phyloP scores from a whole-genome alignment of 2,113 vertebrate genomes.

The Plecotus auritus region DNA sequence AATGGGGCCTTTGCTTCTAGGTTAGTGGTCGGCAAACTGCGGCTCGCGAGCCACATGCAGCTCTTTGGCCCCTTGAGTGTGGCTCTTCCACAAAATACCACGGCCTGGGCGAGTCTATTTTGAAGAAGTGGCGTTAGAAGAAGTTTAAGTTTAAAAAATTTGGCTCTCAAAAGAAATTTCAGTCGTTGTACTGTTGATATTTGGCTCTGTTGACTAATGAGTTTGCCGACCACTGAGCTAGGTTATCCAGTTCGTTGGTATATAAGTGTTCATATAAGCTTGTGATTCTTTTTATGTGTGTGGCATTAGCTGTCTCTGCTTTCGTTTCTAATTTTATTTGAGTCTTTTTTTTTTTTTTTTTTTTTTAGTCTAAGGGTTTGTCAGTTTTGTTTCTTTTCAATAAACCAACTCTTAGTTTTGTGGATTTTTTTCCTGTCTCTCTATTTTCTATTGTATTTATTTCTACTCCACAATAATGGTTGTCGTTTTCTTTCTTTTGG shows the following conservation, averaged over 20 bases:
- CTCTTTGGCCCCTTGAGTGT: no score
- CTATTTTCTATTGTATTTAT: neutral
- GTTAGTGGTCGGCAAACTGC: neutral
- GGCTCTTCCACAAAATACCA: no score
- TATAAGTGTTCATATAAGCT: neutral
- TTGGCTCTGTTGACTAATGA: no score
- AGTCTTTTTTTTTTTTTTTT: neutral
- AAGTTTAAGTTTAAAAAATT: no score
- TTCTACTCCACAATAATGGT: neutral
- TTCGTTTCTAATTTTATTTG: neutral
- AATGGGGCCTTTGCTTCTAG: neutral
- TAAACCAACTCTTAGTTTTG: neutral
- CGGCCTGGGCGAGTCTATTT: no score
- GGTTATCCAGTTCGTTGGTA: neutral
- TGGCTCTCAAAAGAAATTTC: no score
- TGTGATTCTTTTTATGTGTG: neutral
- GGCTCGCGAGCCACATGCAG: no score
- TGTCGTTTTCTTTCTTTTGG: neutral
- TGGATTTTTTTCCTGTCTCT: neutral
- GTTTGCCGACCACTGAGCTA: no score
- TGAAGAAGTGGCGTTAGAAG: no score
- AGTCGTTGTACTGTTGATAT: no score
- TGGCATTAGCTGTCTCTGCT: neutral
- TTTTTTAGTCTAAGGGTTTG: neutral
- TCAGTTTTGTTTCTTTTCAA: neutral